Evolutionary conservation across 2,113 vertebrate genomes (phyloP), one percentile per base, ranked within the genome.

Genomic region (Erpornis zantholeuca): DNA sequence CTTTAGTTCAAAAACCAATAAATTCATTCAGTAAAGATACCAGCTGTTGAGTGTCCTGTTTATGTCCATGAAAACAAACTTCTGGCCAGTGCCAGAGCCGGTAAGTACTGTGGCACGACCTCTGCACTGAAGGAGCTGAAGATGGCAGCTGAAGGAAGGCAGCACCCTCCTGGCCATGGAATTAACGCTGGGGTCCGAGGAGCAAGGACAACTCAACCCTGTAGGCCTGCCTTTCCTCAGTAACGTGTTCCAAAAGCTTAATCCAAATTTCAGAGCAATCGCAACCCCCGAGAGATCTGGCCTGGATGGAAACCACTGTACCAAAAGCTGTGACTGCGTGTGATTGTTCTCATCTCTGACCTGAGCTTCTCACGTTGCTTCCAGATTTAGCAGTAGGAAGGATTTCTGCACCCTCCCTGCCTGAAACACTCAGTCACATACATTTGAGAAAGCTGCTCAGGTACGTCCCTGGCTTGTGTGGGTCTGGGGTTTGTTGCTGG

Each of bases 1-100:
- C 98, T 98, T 98, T 98, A 98, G 98, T 99, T 98, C 98, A 98
- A 96, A 96, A 98, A 99, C 98, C 98, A 99, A 99, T 99, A 99
- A 99, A 99, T 98, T 99, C 98, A 98, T 99, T 99, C 98, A 98
- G 97, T 98, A 97, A 98, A 98, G 97, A 96, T 98, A 98, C 88
- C 61, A 76, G 90, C 97, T 88, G 90, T 93, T 20, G 77, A 80
- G 97, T 97, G 97, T 95, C 92, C 95, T 96, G 10, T 98, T 97
- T 97, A 73, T 96, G 79, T 91, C 86, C 63, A 11, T 31, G 56
- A 31, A 25, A 73, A 59, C 9, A 21, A 82, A 7, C 45, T 29
- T 12, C 27, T 33, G 17, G 3, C 24, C n/a, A 3, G 28, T 10
- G 27, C 45, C 45, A 4, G 35, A 11, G 24, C 38, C 0, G 16